Evolutionary conservation across 2,113 vertebrate species (phyloP).

Genomic region (Perognathus longimembris): DNA sequence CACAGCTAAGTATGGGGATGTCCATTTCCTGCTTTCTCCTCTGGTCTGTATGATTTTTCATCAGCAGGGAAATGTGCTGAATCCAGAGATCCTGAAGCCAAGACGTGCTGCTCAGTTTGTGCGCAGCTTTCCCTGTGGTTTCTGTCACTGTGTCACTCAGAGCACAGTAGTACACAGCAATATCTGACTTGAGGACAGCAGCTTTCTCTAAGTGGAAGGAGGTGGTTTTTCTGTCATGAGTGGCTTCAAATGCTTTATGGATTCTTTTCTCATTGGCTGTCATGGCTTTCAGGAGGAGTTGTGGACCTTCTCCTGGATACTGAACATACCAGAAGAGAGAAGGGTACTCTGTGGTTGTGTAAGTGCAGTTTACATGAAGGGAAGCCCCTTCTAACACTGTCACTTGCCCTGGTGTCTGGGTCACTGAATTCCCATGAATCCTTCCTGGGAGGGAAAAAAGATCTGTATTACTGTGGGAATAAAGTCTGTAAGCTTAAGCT

Average conservation of each 20-base stretch:
- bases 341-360: rapidly evolving
- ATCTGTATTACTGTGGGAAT: not conserved
- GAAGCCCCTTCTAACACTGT: not conserved
- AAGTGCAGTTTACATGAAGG: slow-evolving; percentile 35
- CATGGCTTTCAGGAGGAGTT: not conserved
- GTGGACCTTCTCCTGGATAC: not conserved
- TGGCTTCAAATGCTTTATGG: slow-evolving; percentile 28
- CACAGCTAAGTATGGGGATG: too few species aligned
- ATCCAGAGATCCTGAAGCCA: too few species aligned
- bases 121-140: slow-evolving; percentile 37
- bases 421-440: not conserved
- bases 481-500: not conserved
- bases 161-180: slow-evolving; percentile 68
- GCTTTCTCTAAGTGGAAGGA: slow-evolving; percentile 61
- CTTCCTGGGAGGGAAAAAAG: not conserved
- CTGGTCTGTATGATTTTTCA: too few species aligned
- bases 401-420: not conserved
- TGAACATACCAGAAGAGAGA: not conserved
- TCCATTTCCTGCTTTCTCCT: too few species aligned
- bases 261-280: rapidly evolving
- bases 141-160: slow-evolving; percentile 45
- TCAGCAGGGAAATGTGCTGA: not conserved
- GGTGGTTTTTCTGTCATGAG: rapidly evolving
- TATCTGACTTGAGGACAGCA: slow-evolving; percentile 20
- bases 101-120: not conserved